Evolutionary conservation across 1,140 invertebrate species (phyloP), one percentile per base, ranked within the genome.

Genomic region (Drosophila pachea): DNA sequence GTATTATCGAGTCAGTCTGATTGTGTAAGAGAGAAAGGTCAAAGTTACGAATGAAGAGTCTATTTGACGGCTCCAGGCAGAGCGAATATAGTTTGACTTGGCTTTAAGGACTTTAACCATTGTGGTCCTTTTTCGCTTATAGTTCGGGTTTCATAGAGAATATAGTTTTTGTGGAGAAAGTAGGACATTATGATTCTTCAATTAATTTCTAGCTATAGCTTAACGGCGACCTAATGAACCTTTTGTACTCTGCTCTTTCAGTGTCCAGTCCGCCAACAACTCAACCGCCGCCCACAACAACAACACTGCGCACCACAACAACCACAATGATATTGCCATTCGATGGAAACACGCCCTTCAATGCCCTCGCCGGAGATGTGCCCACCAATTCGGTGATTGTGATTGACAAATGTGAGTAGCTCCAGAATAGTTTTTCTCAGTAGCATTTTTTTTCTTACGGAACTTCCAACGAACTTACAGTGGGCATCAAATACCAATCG

Each of bases 401-500:
- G 43, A 76, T 83, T 71, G 88, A 88, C 64, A 89, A 89, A 84
- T 60, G 88, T 89, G 59, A 89, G 88, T 88, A 66, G 9, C 14
- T 48, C 5, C 12, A 16, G 8, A 9, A 16, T 52, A 54, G 16
- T 7, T 29, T 16, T 42, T 14, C 31, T 32, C 35, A 9, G 1
- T 54, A 11, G 14, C 33, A 49, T 6, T 16, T 45, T 38, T 16
- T 9, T 7, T 38, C 7, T 5, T 5, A 40, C 29, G 16, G 9
- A n/a, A 47, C 22, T 43, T 14, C 4, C 9, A 48, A 40, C 29
- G 60, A 35, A 42, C 7, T 83, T 77, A 9, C 71, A 86, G 79
- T 90, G 93, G 93, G 92, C 81, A 91, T 91, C 48, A 93, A 94
- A 87, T 92, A 92, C 65, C 92, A 92, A 88, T 93, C 93, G 45